Conservation (phyloP, 2,888 invertebrate species). For the Drosophila robusta region DNA sequence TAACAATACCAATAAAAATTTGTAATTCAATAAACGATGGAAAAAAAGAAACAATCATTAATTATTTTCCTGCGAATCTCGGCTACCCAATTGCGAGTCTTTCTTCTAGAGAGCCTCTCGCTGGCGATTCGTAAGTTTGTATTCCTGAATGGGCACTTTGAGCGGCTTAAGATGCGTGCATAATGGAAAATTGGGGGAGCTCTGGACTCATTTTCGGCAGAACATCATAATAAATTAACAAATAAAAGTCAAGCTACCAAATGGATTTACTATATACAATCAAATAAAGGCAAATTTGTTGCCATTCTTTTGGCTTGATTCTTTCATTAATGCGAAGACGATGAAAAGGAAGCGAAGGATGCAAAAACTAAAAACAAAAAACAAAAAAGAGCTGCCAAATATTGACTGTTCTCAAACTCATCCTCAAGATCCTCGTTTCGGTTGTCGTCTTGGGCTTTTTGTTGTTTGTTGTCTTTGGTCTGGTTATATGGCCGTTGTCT, state of each 20-base stretch:
- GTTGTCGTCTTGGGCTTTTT: slow-evolving; percentile 6
- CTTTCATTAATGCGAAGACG: slow-evolving; percentile 52
- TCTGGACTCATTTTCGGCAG: slow-evolving; percentile 73
- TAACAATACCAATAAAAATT: slow-evolving; percentile 1
- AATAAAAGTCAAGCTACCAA: slow-evolving; percentile 71
- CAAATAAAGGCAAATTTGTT: slow-evolving; percentile 74
- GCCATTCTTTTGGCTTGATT: slow-evolving; percentile 49
- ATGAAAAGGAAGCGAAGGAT: slow-evolving; percentile 12
- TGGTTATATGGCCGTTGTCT: slow-evolving; percentile 26
- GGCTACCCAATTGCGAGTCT: slow-evolving; percentile 36
- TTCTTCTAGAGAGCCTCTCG: slow-evolving; percentile 2
- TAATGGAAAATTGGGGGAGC: slow-evolving; percentile 74
- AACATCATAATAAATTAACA: slow-evolving; percentile 80
- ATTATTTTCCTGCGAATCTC: slow-evolving; percentile 64
- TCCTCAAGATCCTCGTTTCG: slow-evolving; percentile 8
- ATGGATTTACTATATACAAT: slow-evolving; percentile 64
- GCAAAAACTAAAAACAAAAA: background rate
- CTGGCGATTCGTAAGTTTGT: slow-evolving; percentile 36
- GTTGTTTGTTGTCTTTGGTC: slow-evolving; percentile 13
- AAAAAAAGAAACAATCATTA: slow-evolving; percentile 48
- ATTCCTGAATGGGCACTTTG: slow-evolving; percentile 55
- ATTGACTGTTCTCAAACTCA: slow-evolving; percentile 49
- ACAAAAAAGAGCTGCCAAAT: slow-evolving; percentile 14
- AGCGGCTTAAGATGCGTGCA: slow-evolving; percentile 55
- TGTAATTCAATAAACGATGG: slow-evolving; percentile 1